phyloP scores from a whole-genome alignment of 2,888 invertebrate species.

The Sphaerophoria rueppellii region DNA sequence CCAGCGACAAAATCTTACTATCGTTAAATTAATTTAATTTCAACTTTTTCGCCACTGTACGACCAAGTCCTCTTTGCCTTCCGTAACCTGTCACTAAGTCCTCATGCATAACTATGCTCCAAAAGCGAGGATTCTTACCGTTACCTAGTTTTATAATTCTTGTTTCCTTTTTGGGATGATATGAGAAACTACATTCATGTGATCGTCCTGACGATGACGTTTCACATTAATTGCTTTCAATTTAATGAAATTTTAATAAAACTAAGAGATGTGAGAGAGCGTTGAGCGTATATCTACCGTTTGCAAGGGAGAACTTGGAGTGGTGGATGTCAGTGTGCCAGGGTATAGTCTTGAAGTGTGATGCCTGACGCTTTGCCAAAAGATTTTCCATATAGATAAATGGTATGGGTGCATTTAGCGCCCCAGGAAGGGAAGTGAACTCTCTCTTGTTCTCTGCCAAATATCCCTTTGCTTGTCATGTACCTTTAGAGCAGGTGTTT shows the following conservation, averaged over 20 bases:
- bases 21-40: conserved; percentile 68
- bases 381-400: too few species aligned
- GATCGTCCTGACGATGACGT: conserved; percentile 58
- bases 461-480: conserved; percentile 1
- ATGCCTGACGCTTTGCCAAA: too few species aligned
- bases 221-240: conserved; percentile 79
- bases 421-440: too few species aligned
- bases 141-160: conserved; percentile 38
- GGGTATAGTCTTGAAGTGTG: background rate
- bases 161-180: conserved; percentile 1
- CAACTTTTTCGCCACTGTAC: conserved; percentile 34
- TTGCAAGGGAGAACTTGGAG: too few species aligned
- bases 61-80: background rate
- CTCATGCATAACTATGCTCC: background rate
- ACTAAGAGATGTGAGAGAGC: conserved; percentile 68
- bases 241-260: conserved; percentile 80
- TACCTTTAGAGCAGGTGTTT: background rate
- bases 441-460: conserved; percentile 13
- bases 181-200: conserved; percentile 24
- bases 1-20: conserved; percentile 54
- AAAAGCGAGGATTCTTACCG: conserved; percentile 17
- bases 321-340: background rate
- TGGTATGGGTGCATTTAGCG: too few species aligned
- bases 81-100: background rate
- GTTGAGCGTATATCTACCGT: background rate